These are phyloP conservation scores for Chrysoperla carnea DNA, from an alignment of 1,140 invertebrate species.

Conservation along the genomic window DNA sequence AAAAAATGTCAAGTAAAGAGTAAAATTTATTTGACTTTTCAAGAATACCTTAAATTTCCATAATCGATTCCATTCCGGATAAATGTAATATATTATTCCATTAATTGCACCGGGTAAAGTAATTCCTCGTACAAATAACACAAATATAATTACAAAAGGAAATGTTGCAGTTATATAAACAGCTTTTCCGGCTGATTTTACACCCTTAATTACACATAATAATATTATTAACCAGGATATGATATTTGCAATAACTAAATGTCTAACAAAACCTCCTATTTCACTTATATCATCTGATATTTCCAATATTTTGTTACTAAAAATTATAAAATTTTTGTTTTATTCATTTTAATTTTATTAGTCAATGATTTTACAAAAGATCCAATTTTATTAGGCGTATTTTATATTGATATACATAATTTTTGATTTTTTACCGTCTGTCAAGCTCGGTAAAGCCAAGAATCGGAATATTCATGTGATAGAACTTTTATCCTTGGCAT, in stretches of 20 bases:
- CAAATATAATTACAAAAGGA: slow-evolving; percentile 61
- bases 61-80: slow-evolving; percentile 62
- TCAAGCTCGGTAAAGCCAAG: too few relatives aligned
- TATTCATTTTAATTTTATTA: too few relatives aligned
- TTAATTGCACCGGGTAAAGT: slow-evolving; percentile 59
- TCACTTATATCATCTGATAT: slow-evolving; percentile 45
- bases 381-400: too few relatives aligned
- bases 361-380: too few relatives aligned
- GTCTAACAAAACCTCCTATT: slow-evolving; percentile 51
- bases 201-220: slow-evolving; percentile 62
- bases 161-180: slow-evolving; percentile 76
- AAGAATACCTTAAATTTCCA: slow-evolving; percentile 34
- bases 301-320: slow-evolving; percentile 46
- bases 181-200: slow-evolving; percentile 56
- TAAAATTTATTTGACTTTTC: too few relatives aligned
- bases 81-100: slow-evolving; percentile 67
- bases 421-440: too few relatives aligned
- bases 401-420: too few relatives aligned
- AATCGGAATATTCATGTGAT: too few relatives aligned
- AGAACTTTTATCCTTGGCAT: too few relatives aligned
- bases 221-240: slow-evolving; percentile 66
- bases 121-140: slow-evolving; percentile 51
- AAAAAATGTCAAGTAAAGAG: too few relatives aligned
- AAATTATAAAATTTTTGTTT: too few relatives aligned
- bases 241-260: slow-evolving; percentile 46